Evolutionary conservation across 2,113 vertebrate genomes (phyloP), one percentile per base, ranked within the genome.

Genomic region (Trogon melanurus): DNA sequence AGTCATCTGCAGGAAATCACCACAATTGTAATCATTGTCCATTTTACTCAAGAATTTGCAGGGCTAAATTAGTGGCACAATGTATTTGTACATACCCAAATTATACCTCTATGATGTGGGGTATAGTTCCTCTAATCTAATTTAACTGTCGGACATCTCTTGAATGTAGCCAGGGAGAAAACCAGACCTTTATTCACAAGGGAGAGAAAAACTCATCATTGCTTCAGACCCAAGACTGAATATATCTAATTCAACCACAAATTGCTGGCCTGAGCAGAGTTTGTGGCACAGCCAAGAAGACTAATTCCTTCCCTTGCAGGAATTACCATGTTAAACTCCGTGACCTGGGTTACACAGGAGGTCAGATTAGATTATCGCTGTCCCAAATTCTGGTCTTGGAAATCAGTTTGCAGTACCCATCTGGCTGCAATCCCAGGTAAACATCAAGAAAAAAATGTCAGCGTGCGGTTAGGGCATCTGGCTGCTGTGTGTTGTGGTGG

Each of bases 381-480:
- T 79, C 87, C 84, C 80, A 82, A 82, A 66, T 76, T 88, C 66
- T 91, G 74, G 78, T 85, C 87, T 94, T 7, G 10, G 81, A 95
- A 95, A 75, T 70, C 62, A 89, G 30, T 81, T 91, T 93, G 69
- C 70, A 65, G 70, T 72, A 74, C 54, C 87, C 81, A 36, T 75
- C 78, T 97, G 95, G 95, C 93, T 82, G 58, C 61, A 85, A 21
- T 89, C 93, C 96, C 74, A 85, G 36, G 54, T 70, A 95, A 97
- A 94, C 57, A 92, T 8, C 12, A 75, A 45, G 47, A 56, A 64
- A 67, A 60, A 29, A 67, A 62, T 25, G 5, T 48, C 61, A 65
- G 26, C 0, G 0, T 2, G 10, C 7, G 41, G 84, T 88, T 65
- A 54, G 73, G 25, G n/a, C 85, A 64, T 94, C 50, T 95, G 0